phyloP scores from a whole-genome alignment of 2,888 invertebrate species.

The Lochmaea capreae region DNA sequence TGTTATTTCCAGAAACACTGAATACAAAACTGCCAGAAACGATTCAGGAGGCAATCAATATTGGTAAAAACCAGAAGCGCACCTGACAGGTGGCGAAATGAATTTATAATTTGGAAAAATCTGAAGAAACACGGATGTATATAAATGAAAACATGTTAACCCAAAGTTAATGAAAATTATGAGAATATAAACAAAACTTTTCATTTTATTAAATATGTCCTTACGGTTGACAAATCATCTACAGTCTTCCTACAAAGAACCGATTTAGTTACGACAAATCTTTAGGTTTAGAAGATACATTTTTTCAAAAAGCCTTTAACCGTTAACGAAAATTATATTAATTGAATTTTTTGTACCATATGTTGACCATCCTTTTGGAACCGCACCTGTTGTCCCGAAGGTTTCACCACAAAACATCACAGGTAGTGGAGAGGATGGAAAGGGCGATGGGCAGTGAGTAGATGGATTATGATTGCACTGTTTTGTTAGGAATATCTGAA shows the following conservation, averaged over 20 bases:
- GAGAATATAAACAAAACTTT: too few species aligned
- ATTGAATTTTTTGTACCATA: too few species aligned
- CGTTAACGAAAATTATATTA: too few species aligned
- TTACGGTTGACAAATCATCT: too few species aligned
- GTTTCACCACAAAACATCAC: neutral
- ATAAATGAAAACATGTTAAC: too few species aligned
- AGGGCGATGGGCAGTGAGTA: slow-evolving; percentile 21
- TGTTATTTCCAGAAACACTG: slow-evolving; percentile 74
- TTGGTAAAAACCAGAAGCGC: slow-evolving; percentile 43
- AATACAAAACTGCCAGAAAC: slow-evolving; percentile 72
- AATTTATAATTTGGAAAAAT: neutral
- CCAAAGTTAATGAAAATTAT: too few species aligned
- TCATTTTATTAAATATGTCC: too few species aligned
- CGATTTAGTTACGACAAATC: too few species aligned
- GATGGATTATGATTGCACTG: slow-evolving; percentile 19
- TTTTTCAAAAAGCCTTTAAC: too few species aligned
- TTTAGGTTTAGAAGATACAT: too few species aligned
- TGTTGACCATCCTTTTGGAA: neutral
- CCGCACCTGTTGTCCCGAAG: neutral
- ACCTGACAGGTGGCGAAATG: neutral
- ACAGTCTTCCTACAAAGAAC: too few species aligned
- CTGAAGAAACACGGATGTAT: neutral
- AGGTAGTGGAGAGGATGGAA: slow-evolving; percentile 18
- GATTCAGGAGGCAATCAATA: slow-evolving; percentile 69
- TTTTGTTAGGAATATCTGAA: slow-evolving; percentile 20